A percentile compares a stretch with the other conserved stretches of the same genome.
Evolutionary conservation across 2,888 invertebrate genomes (phyloP).

Genomic region (Acrobasis consociella): DNA sequence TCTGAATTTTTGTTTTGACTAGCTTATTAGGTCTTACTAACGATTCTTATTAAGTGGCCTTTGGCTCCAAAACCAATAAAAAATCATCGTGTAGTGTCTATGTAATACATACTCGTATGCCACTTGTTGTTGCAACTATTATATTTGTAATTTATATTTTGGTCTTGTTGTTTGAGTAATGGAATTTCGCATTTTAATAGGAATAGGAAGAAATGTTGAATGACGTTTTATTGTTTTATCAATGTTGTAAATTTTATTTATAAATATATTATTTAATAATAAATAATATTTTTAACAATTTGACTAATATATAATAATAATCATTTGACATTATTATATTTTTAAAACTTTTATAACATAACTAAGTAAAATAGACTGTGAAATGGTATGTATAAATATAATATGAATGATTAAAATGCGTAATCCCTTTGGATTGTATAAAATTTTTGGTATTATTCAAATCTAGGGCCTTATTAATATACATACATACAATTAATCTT

Average conservation of each 20-base stretch:
- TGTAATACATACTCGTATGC: no score
- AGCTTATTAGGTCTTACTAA: no score
- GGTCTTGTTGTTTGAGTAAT: conserved; percentile 29
- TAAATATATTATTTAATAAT: background rate
- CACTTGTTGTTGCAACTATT: background rate
- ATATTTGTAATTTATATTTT: conserved; percentile 51
- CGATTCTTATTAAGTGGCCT: no score
- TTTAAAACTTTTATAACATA: conserved; percentile 8
- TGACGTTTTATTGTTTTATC: background rate
- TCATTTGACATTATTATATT: background rate
- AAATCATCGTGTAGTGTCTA: no score
- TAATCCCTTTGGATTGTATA: conserved; percentile 58
- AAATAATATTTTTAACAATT: background rate
- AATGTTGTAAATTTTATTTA: background rate
- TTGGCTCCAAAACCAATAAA: no score
- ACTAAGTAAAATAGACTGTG: conserved; percentile 9
- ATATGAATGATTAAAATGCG: conserved; percentile 50
- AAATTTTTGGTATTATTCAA: conserved; percentile 55
- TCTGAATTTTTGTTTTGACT: no score
- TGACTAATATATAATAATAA: background rate
- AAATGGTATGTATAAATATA: conserved; percentile 10
- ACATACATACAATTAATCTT: conserved; percentile 52
- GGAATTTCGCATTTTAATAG: conserved; percentile 61
- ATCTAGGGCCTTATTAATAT: conserved; percentile 51
- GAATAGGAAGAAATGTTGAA: conserved; percentile 24